phyloP scores from a whole-genome alignment of 1,140 invertebrate genomes.

The Drosophila tani region DNA sequence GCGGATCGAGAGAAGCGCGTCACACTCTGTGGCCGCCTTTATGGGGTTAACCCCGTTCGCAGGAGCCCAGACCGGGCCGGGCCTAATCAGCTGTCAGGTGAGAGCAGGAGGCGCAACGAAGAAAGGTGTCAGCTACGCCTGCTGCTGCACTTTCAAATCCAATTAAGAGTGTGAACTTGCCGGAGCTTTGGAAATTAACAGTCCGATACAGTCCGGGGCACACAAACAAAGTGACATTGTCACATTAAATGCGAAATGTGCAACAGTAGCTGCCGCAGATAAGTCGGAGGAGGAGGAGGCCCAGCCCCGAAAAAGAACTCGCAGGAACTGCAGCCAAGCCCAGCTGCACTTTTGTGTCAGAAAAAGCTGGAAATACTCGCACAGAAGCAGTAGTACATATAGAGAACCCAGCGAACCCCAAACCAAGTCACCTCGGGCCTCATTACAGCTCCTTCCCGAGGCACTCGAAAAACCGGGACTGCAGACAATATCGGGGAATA shows the following conservation, averaged over 20 bases:
- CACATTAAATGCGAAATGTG: constrained; percentile 79
- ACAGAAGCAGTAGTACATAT: constrained; percentile 27
- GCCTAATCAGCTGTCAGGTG: constrained; percentile 73
- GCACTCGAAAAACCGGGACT: constrained; percentile 17
- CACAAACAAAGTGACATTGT: constrained; percentile 72
- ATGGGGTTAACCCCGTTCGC: constrained; percentile 66
- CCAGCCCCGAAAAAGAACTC: constrained; percentile 25
- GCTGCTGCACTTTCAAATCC: constrained; percentile 75
- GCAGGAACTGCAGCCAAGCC: constrained; percentile 55
- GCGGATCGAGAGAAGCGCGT: constrained; percentile 18
- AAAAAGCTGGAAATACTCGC: constrained; percentile 38
- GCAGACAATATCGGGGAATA: neutral
- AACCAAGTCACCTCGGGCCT: constrained; percentile 44
- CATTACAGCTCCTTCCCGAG: constrained; percentile 57
- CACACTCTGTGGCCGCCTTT: constrained; percentile 26
- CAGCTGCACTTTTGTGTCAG: constrained; percentile 78
- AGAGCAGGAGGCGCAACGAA: constrained; percentile 4
- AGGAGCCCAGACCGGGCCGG: constrained; percentile 3
- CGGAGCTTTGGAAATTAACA: constrained; percentile 67
- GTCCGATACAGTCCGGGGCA: constrained; percentile 57
- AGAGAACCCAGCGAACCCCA: constrained; percentile 33
- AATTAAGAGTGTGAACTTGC: constrained; percentile 82
- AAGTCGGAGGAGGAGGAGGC: constrained; percentile 19
- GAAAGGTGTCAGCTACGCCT: constrained; percentile 48
- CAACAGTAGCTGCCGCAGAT: constrained; percentile 66